Conservation (phyloP, 2,797 vertebrate species). For the Hydrolagus colliei region DNA sequence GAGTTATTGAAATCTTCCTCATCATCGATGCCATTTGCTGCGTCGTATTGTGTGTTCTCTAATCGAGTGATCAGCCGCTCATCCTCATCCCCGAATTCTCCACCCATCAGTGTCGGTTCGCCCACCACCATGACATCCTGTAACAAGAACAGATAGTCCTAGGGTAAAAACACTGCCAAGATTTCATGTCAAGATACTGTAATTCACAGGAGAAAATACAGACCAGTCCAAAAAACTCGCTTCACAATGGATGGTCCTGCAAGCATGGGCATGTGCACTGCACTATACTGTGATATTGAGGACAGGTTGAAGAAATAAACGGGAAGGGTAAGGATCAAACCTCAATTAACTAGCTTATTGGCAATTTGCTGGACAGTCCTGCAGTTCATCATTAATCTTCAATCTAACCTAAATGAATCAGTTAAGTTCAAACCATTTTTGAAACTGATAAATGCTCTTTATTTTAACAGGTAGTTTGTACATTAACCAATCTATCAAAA, state of each 20-base stretch:
- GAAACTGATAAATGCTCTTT: not conserved
- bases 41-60: conserved; percentile 98
- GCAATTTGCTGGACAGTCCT: not conserved
- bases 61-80: conserved; percentile 98
- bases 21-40: conserved; percentile 94
- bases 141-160: conserved; percentile 39
- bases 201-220: not conserved
- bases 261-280: not conserved
- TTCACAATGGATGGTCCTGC: not conserved
- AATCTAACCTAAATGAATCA: not conserved
- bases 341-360: not conserved
- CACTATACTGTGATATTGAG: no score
- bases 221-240: not conserved
- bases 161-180: conserved; percentile 13
- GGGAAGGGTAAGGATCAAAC: not conserved
- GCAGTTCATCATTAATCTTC: not conserved
- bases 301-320: no score
- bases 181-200: not conserved
- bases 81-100: conserved; percentile 95
- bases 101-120: conserved; percentile 96
- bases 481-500: no score
- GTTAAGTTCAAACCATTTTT: not conserved
- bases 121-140: conserved; percentile 99
- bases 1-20: conserved; percentile 96
- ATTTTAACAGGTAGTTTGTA: no score